phyloP scores from a whole-genome alignment of 2,113 vertebrate genomes.

The Sinocyclocheilus grahami region DNA sequence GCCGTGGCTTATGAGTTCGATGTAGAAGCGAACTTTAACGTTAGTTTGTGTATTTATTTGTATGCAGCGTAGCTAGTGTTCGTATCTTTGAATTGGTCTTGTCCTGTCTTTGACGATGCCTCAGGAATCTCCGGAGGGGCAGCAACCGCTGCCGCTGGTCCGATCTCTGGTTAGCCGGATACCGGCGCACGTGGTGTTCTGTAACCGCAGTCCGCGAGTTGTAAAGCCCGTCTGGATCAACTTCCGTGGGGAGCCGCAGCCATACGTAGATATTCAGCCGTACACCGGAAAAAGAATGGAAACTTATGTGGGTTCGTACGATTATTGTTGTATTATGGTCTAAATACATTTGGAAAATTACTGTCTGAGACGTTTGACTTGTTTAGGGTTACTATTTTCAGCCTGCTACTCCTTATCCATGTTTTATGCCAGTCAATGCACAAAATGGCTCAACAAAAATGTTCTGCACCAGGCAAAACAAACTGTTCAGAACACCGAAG shows the following conservation, averaged over 20 bases:
- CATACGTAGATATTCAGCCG: slow-evolving; percentile 76
- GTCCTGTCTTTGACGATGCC: slow-evolving; percentile 63
- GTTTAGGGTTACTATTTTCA: neutral
- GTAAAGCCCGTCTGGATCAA: slow-evolving; percentile 87
- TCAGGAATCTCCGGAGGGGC: slow-evolving; percentile 57
- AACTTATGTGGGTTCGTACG: slow-evolving; percentile 81
- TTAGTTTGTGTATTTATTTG: neutral
- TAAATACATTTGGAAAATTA: no score
- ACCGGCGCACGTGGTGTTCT: slow-evolving; percentile 76
- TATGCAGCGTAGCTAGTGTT: neutral
- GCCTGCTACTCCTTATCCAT: neutral
- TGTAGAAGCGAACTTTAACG: neutral
- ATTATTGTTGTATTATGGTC: neutral
- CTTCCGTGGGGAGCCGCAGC: slow-evolving; percentile 79
- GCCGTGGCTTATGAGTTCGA: no score
- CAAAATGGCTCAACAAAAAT: neutral
- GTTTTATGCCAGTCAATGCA: neutral
- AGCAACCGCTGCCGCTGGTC: slow-evolving; percentile 66
- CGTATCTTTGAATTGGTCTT: neutral
- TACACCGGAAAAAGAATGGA: slow-evolving; percentile 73
- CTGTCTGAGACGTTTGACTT: neutral
- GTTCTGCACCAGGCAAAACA: neutral
- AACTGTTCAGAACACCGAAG: neutral
- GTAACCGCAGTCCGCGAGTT: slow-evolving; percentile 81
- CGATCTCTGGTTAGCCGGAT: slow-evolving; percentile 75